Evolutionary conservation across 2,113 vertebrate species (phyloP), one percentile per base, ranked within the genome.

Genomic region (Aspidoscelis tigris): DNA sequence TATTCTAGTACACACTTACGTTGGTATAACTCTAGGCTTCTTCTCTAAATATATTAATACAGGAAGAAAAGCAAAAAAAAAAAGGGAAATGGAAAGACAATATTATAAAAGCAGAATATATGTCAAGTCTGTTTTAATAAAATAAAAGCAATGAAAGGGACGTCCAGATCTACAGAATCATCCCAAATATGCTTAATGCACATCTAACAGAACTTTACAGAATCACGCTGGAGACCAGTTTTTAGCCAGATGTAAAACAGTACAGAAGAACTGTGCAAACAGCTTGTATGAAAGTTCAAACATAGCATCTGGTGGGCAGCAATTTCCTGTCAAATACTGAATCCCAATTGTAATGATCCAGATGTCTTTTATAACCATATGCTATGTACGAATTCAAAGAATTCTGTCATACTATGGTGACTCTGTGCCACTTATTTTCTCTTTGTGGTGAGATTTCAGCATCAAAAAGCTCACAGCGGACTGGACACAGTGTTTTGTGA

Each of bases 21-120:
- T 97, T 92, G 95, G 97, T 85, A 66, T 39, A 70, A 70, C 14
- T 94, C 96, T 98, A 61, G 97, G 97, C 94, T 97, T 98, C 90
- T 97, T 97, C 84, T 98, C 97, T 97, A 90, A 78, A 78, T 92
- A 85, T 86, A 89, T 84, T 77, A 91, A 70, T 47, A n/a, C 22
- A 82, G 77, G 81, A 88, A 92, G 78, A 87, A 90, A 89, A 90
- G 18, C 84, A 80, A 85, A 86, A 91, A 82, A 78, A 84, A 85
- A 73, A 73, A 75, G 76, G 89, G 88, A 91, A 92, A 94, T 82
- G 90, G 69, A 90, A 90, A 61, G 80, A 73, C 18, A 93, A 82
- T 91, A 83, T 91, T 90, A 92, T 84, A 92, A 90, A 2, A 83
- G 89, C 53, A 87, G 76, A 84, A 83, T 65, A 76, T 69, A 0